Conservation (phyloP, 2,113 vertebrate genomes). For the Polyodon spathula region DNA sequence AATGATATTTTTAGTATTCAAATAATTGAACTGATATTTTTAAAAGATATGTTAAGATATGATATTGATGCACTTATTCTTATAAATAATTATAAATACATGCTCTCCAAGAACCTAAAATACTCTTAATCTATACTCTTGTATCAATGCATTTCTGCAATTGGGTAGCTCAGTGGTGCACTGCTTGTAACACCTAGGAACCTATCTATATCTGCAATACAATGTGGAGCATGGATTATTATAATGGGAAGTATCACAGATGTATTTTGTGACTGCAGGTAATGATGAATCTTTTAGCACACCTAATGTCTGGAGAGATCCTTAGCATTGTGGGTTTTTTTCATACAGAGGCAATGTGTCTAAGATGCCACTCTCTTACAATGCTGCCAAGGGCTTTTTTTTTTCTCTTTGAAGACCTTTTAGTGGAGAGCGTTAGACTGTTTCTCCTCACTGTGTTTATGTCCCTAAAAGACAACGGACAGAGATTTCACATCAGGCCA, state of each 20-base stretch:
- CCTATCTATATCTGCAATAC: constrained; percentile 76
- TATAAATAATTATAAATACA: too few relatives aligned
- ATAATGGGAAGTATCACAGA: constrained; percentile 76
- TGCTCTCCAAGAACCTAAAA: constrained; percentile 43
- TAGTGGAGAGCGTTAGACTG: constrained; percentile 68
- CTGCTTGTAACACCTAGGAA: background rate
- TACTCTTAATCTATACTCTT: constrained; percentile 62
- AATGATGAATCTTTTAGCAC: constrained; percentile 81
- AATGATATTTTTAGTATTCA: too few relatives aligned
- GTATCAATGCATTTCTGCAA: constrained; percentile 19
- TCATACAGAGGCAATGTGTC: constrained; percentile 69
- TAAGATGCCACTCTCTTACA: constrained; percentile 63
- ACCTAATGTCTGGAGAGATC: constrained; percentile 76
- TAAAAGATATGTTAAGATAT: too few relatives aligned
- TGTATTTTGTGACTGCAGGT: constrained; percentile 79
- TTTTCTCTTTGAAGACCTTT: constrained; percentile 69
- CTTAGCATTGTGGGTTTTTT: constrained; percentile 71
- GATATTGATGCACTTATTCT: too few relatives aligned
- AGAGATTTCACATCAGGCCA: constrained; percentile 76
- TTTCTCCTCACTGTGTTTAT: constrained; percentile 70
- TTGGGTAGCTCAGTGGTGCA: constrained; percentile 11
- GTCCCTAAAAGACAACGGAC: constrained; percentile 71
- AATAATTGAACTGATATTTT: too few relatives aligned
- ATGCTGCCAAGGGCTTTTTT: constrained; percentile 65
- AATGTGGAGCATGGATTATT: constrained; percentile 72